Conservation (phyloP, 2,113 vertebrate species). For the Tautogolabrus adspersus region DNA sequence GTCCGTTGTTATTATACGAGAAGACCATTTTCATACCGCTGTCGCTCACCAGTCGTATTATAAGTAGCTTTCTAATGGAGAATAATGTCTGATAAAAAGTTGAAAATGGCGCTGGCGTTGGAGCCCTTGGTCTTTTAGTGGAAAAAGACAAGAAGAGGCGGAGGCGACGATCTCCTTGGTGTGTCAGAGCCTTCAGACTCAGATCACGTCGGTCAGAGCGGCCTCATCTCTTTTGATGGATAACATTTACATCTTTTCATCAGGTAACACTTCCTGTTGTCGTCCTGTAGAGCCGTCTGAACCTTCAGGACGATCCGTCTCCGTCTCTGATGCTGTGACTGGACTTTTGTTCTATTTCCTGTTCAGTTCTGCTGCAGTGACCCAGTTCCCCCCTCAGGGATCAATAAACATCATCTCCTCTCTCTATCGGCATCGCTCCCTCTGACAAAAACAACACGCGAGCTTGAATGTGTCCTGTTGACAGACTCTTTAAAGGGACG, state of each 20-base stretch:
- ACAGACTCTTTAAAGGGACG: slow-evolving; percentile 10
- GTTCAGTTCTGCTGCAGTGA: slow-evolving; percentile 49
- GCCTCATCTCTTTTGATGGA: background rate
- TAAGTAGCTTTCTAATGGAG: too few relatives aligned
- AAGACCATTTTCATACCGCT: too few relatives aligned
- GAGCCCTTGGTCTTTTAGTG: too few relatives aligned
- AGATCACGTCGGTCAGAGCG: too few relatives aligned
- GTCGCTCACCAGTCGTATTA: too few relatives aligned
- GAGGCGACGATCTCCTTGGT: too few relatives aligned
- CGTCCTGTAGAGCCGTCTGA: background rate
- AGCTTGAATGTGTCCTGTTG: slow-evolving; percentile 3
- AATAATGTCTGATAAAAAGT: too few relatives aligned
- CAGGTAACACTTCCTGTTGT: background rate
- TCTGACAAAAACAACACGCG: background rate
- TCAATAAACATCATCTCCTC: slow-evolving; percentile 57
- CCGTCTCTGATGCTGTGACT: background rate
- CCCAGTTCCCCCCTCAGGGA: slow-evolving; percentile 57
- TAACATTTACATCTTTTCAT: background rate
- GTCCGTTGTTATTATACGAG: too few relatives aligned
- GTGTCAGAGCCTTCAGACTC: too few relatives aligned
- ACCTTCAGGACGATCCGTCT: background rate
- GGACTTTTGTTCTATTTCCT: slow-evolving; percentile 14
- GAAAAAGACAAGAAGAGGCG: too few relatives aligned
- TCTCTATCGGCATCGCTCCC: slow-evolving; percentile 5
- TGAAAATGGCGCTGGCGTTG: too few relatives aligned